A percentile compares a stretch with the other conserved stretches of the same genome.
These are phyloP conservation scores for Sinotaia quadrata DNA, from an alignment of 2,888 invertebrate genomes.

Conservation along the genomic window DNA sequence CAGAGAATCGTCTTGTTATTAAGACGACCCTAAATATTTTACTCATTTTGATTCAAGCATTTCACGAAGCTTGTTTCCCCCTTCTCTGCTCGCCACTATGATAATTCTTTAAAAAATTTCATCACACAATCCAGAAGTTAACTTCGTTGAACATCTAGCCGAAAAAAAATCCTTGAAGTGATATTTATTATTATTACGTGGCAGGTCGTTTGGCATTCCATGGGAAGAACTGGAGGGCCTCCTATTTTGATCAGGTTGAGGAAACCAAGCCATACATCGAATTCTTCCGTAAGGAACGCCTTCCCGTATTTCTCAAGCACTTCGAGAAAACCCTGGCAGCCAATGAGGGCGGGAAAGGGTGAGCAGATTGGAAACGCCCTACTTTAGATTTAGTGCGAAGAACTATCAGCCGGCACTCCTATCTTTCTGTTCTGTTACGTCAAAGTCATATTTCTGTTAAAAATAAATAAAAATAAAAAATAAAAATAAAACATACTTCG, in stretches of 20 bases:
- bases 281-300: conserved; percentile 49
- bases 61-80: too few relatives aligned
- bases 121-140: too few relatives aligned
- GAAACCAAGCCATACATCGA: conserved; percentile 60
- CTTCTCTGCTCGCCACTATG: too few relatives aligned
- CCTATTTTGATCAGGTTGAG: conserved; percentile 54
- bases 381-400: too few relatives aligned
- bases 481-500: background rate
- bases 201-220: conserved; percentile 61
- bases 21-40: too few relatives aligned
- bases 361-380: conserved; percentile 12
- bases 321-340: conserved; percentile 50
- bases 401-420: too few relatives aligned
- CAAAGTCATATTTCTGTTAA: background rate
- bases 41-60: too few relatives aligned
- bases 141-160: too few relatives aligned
- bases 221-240: conserved; percentile 44
- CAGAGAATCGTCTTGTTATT: too few relatives aligned
- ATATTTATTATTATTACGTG: background rate
- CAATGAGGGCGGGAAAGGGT: conserved; percentile 60
- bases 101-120: too few relatives aligned
- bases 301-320: conserved; percentile 51
- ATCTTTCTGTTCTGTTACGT: background rate
- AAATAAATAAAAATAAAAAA: background rate
- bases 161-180: too few relatives aligned